Conservation (phyloP, 2,888 invertebrate species). For the Drosophila stalkeri region DNA sequence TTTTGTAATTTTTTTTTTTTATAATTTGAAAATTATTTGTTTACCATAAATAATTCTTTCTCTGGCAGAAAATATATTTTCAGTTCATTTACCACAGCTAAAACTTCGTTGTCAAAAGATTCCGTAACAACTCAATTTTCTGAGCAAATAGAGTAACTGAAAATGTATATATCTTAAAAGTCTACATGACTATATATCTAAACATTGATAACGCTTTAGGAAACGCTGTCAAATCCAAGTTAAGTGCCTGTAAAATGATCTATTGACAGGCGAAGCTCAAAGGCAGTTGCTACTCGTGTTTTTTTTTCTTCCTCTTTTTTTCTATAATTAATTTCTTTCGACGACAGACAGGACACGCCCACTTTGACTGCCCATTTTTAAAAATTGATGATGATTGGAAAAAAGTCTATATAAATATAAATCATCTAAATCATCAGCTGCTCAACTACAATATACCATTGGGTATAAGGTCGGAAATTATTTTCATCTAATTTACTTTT, state of each 20-base stretch:
- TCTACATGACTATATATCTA: not conserved
- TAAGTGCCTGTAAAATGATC: constrained; percentile 6
- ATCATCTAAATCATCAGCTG: not conserved
- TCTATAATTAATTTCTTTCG: not conserved
- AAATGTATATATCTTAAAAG: not conserved
- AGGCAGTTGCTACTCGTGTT: constrained; percentile 1
- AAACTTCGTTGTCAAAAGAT: no score
- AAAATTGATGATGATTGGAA: constrained; percentile 1
- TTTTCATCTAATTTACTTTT: not conserved
- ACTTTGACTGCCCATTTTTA: not conserved
- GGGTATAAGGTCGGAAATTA: no score
- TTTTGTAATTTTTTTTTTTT: not conserved
- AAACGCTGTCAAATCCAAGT: not conserved
- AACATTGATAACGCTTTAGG: not conserved
- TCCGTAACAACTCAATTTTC: not conserved
- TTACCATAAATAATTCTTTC: not conserved
- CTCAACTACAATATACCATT: not conserved
- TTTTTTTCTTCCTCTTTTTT: not conserved
- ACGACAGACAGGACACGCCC: not conserved
- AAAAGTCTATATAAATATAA: not conserved
- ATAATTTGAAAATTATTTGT: not conserved
- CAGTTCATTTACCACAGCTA: no score
- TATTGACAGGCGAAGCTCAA: constrained; percentile 1
- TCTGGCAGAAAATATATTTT: no score
- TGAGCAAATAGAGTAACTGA: not conserved